A percentile compares a stretch with the other conserved stretches of the same genome.
Conservation (phyloP, 2,113 vertebrate species). For the Ptilorrhoa leucosticta region DNA sequence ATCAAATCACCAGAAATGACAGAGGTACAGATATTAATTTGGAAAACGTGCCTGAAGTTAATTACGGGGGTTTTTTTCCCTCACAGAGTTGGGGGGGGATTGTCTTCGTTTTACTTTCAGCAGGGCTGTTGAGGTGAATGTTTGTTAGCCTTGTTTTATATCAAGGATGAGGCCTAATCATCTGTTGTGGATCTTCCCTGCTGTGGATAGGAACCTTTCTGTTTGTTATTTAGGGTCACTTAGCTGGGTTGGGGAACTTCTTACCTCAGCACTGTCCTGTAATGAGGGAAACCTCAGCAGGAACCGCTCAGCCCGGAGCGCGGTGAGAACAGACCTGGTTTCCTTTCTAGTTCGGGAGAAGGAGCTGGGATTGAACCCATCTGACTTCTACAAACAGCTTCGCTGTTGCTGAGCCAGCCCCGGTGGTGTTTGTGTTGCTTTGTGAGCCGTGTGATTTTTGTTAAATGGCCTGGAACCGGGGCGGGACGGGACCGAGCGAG, state of each 20-base stretch:
- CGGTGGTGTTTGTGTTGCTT: not conserved
- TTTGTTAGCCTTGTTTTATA: not conserved
- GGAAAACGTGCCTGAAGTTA: not conserved
- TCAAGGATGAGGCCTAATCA: not conserved
- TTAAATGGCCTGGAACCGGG: not conserved
- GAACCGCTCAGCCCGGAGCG: rapidly evolving
- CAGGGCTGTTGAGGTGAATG: not conserved
- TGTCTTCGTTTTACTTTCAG: not conserved
- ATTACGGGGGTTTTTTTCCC: rapidly evolving
- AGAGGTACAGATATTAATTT: slow-evolving; percentile 74
- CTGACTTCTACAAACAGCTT: not conserved
- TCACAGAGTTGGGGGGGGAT: not conserved
- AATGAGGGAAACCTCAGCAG: not conserved
- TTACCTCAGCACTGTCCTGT: not conserved
- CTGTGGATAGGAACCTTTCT: not conserved
- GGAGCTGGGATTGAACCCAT: not conserved
- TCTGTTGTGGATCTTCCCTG: not conserved
- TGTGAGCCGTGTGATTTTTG: not conserved
- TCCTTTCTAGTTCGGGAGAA: not conserved
- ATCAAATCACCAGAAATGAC: slow-evolving; percentile 96
- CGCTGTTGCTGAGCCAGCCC: not conserved
- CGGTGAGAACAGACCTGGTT: not conserved
- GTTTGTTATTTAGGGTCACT: not conserved
- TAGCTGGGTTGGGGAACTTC: not conserved
- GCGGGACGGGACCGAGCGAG: rapidly evolving